Conservation (phyloP, 2,888 invertebrate genomes). For the Malthinus flaveolus region DNA sequence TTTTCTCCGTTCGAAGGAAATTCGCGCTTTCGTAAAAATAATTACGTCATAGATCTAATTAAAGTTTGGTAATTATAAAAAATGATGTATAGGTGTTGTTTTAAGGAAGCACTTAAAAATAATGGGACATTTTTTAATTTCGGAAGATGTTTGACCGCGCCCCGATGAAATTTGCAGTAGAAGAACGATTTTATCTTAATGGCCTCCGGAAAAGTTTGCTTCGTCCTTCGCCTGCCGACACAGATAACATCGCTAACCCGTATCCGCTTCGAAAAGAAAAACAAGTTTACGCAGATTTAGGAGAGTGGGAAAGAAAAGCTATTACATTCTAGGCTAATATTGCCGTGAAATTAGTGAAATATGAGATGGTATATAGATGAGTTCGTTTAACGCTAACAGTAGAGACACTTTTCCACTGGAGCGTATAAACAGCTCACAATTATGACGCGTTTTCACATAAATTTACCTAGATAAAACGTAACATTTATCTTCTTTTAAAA, state of each 20-base stretch:
- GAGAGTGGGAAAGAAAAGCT: constrained; percentile 41
- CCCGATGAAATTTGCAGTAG: constrained; percentile 43
- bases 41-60: too few relatives aligned
- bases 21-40: not conserved
- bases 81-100: too few relatives aligned
- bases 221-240: constrained; percentile 40
- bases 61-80: too few relatives aligned
- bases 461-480: constrained; percentile 53
- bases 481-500: constrained; percentile 56
- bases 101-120: constrained; percentile 9
- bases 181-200: constrained; percentile 47
- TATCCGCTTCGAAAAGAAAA: constrained; percentile 43
- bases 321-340: constrained; percentile 43
- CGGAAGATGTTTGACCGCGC: constrained; percentile 42
- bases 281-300: constrained; percentile 43
- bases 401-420: constrained; percentile 38
- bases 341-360: constrained; percentile 44
- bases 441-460: constrained; percentile 53
- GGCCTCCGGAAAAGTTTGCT: constrained; percentile 43
- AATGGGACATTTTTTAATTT: constrained; percentile 40
- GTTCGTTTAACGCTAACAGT: constrained; percentile 18
- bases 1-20: not conserved
- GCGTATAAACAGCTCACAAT: constrained; percentile 53
- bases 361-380: constrained; percentile 36
- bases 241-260: constrained; percentile 42